phyloP scores from a whole-genome alignment of 2,113 vertebrate genomes.

The Brachirus orientalis region DNA sequence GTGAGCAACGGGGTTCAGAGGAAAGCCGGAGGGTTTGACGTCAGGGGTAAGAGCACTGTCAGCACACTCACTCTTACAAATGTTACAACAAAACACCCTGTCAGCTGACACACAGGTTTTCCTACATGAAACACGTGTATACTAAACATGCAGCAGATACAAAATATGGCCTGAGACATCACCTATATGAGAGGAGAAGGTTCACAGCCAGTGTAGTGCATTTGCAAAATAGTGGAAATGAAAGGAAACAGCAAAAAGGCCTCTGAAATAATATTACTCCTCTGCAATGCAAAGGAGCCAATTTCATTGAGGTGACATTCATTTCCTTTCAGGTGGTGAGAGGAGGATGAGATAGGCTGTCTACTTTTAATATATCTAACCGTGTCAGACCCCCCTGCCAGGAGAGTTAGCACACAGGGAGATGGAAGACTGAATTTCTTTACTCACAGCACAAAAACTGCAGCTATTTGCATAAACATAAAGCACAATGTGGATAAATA shows the following conservation, averaged over 20 bases:
- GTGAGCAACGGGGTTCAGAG: slow-evolving; percentile 51
- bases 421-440: slow-evolving; percentile 14
- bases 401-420: slow-evolving; percentile 22
- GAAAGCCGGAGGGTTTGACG: slow-evolving; percentile 61
- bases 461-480: slow-evolving; percentile 34
- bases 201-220: slow-evolving; percentile 12
- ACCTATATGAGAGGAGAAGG: neutral
- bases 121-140: slow-evolving; percentile 11
- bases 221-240: slow-evolving; percentile 22
- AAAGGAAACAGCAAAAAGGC: slow-evolving; percentile 18
- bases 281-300: slow-evolving; percentile 42
- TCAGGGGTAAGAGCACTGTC: slow-evolving; percentile 64
- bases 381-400: slow-evolving; percentile 43
- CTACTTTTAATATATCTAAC: slow-evolving; percentile 59
- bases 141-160: neutral
- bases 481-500: slow-evolving; percentile 23
- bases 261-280: slow-evolving; percentile 43
- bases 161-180: slow-evolving; percentile 4
- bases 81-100: slow-evolving; percentile 51
- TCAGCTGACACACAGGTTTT: slow-evolving; percentile 52
- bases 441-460: slow-evolving; percentile 31
- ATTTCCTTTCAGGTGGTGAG: slow-evolving; percentile 66
- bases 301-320: slow-evolving; percentile 61
- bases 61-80: slow-evolving; percentile 57
- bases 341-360: slow-evolving; percentile 48